phyloP scores from a whole-genome alignment of 2,113 vertebrate species.

The Murina feae region DNA sequence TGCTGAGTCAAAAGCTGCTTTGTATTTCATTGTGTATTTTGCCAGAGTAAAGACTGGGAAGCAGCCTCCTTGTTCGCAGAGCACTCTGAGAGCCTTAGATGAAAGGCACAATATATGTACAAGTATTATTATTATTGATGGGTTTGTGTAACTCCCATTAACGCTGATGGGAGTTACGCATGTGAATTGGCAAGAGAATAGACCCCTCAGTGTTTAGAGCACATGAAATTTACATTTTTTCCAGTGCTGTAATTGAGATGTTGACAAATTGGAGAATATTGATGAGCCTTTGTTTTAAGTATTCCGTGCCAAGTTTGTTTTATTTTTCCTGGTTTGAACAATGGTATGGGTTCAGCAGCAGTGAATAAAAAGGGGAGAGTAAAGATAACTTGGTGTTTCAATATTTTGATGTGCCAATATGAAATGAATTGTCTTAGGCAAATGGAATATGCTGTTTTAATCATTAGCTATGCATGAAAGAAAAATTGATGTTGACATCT shows the following conservation, averaged over 20 bases:
- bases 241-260: conserved; percentile 86
- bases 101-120: conserved; percentile 74
- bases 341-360: conserved; percentile 83
- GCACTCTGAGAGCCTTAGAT: conserved; percentile 67
- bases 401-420: conserved; percentile 88
- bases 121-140: conserved; percentile 82
- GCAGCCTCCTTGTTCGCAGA: conserved; percentile 64
- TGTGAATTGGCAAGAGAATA: conserved; percentile 84
- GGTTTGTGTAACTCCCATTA: conserved; percentile 85
- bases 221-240: conserved; percentile 85
- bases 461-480: conserved; percentile 89
- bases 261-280: conserved; percentile 88
- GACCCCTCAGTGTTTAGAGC: conserved; percentile 83
- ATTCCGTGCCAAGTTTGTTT: conserved; percentile 85
- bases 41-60: conserved; percentile 57
- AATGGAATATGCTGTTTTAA: conserved; percentile 88
- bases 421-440: conserved; percentile 87
- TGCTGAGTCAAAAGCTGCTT: conserved; percentile 71
- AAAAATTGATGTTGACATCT: conserved; percentile 90
- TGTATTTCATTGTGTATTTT: conserved; percentile 66
- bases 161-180: conserved; percentile 81
- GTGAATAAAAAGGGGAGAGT: conserved; percentile 82
- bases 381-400: conserved; percentile 86
- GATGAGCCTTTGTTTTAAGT: conserved; percentile 87
- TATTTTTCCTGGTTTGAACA: conserved; percentile 85